These are phyloP conservation scores for Hyposoter dolosus DNA, from an alignment of 2,888 invertebrate species.

Conservation along the genomic window DNA sequence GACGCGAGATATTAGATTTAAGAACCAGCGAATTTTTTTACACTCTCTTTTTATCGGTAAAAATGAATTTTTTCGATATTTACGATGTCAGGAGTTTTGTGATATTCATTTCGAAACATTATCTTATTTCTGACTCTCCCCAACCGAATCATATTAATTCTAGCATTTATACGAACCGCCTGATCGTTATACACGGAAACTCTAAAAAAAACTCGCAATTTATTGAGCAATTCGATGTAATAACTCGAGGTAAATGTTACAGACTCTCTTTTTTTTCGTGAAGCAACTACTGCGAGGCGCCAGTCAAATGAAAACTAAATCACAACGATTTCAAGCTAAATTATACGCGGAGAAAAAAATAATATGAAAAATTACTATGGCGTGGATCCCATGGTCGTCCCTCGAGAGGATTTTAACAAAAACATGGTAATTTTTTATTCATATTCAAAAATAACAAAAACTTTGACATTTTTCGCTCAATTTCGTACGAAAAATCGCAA, in stretches of 20 bases:
- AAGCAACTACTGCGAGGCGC: background rate
- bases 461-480: too few relatives aligned
- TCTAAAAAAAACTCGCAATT: constrained; percentile 61
- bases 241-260: constrained; percentile 22
- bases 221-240: constrained; percentile 24
- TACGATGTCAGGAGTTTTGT: constrained; percentile 61
- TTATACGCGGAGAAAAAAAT: background rate
- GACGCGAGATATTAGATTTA: constrained; percentile 49
- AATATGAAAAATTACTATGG: too few relatives aligned
- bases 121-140: constrained; percentile 34
- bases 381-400: too few relatives aligned
- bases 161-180: background rate
- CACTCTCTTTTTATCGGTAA: background rate
- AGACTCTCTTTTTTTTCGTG: constrained; percentile 1
- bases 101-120: constrained; percentile 57
- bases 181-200: constrained; percentile 39
- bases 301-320: too few relatives aligned
- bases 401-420: too few relatives aligned
- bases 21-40: constrained; percentile 35
- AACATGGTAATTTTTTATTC: too few relatives aligned
- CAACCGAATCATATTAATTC: constrained; percentile 50
- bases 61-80: constrained; percentile 13
- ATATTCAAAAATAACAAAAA: too few relatives aligned
- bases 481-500: too few relatives aligned
- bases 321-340: too few relatives aligned